Conservation (phyloP, 2,113 vertebrate species). For the Aldabrachelys gigantea region DNA sequence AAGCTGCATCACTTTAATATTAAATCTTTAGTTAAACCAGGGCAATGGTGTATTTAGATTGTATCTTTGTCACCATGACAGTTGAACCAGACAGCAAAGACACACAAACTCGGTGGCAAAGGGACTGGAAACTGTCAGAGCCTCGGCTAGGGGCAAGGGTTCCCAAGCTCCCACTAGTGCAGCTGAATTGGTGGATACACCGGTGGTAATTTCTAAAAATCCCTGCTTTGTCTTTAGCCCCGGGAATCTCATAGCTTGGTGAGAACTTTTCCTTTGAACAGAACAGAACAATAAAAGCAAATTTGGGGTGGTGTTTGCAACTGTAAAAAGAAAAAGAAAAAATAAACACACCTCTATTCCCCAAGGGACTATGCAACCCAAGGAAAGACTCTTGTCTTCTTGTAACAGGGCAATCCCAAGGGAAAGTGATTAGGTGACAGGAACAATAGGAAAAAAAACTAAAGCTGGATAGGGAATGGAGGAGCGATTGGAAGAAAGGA, state of each 20-base stretch:
- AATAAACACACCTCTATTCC: background rate
- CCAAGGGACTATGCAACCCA: background rate
- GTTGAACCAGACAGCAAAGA: background rate
- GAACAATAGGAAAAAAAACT: background rate
- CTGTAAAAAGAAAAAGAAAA: background rate
- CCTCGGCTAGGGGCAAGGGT: background rate
- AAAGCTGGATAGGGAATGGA: background rate
- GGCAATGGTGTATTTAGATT: background rate
- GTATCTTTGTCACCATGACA: background rate
- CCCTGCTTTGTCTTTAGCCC: background rate
- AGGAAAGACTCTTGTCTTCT: background rate
- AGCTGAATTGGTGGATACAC: background rate
- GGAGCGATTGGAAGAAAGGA: background rate
- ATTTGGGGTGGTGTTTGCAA: background rate
- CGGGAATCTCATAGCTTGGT: background rate
- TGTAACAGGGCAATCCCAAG: background rate
- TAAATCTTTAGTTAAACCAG: background rate
- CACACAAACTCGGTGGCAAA: background rate
- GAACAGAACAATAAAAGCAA: background rate
- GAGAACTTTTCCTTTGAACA: background rate
- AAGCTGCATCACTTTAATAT: background rate
- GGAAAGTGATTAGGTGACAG: background rate
- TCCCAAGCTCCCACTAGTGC: background rate
- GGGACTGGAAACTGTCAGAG: background rate
- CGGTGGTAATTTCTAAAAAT: rapidly evolving